Conservation (phyloP, 2,888 invertebrate species). For the Rhamnusium bicolor region DNA sequence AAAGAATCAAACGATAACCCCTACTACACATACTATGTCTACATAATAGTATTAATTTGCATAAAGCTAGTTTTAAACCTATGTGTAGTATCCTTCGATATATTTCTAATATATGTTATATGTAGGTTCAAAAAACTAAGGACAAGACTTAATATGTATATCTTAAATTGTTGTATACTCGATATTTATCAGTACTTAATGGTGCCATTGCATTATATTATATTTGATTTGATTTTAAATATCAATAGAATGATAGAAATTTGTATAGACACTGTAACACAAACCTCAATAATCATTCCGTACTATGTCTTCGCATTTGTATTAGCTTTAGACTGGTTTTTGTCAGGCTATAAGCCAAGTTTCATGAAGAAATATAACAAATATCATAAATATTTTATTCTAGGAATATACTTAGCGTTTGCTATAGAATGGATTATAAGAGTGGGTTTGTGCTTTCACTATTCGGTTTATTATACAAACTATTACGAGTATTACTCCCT, state of each 20-base stretch:
- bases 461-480: too few species aligned
- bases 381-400: conserved; percentile 23
- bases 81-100: conserved; percentile 29
- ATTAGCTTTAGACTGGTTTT: conserved; percentile 40
- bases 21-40: neutral
- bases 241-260: neutral
- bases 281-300: neutral
- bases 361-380: conserved; percentile 24
- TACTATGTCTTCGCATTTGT: conserved; percentile 14
- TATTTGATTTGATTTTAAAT: neutral
- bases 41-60: conserved; percentile 20
- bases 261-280: neutral
- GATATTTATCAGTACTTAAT: conserved; percentile 8
- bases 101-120: conserved; percentile 40
- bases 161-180: conserved; percentile 25
- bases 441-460: too few species aligned
- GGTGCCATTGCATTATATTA: neutral
- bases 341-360: conserved; percentile 28
- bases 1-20: neutral
- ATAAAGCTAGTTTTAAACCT: conserved; percentile 31
- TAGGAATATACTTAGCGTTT: conserved; percentile 28
- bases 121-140: conserved; percentile 36
- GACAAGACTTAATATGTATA: conserved; percentile 17
- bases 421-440: conserved; percentile 6
- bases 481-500: too few species aligned